Conservation (phyloP, 2,113 vertebrate species). For the Kobus ellipsiprymnus region DNA sequence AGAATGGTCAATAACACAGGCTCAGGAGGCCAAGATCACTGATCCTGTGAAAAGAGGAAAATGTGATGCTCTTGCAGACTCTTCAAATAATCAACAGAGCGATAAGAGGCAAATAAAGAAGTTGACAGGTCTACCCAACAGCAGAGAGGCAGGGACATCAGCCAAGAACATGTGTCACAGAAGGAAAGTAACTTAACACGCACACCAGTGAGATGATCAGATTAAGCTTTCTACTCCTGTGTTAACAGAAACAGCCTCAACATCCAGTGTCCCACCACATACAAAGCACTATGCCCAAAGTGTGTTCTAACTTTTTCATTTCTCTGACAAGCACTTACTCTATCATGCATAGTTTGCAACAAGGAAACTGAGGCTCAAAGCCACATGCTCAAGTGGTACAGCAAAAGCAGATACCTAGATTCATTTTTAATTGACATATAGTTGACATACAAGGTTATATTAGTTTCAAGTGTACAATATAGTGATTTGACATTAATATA, state of each 20-base stretch:
- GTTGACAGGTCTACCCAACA: not conserved
- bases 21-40: not conserved
- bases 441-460: not conserved
- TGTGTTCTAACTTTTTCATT: not conserved
- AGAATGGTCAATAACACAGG: not conserved
- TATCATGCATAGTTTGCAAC: too few species aligned
- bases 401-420: not conserved
- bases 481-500: not conserved
- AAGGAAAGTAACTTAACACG: not conserved
- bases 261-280: not conserved
- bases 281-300: not conserved
- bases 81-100: conserved; percentile 44
- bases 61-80: not conserved
- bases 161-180: not conserved
- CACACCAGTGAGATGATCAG: not conserved
- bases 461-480: not conserved
- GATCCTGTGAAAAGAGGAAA: conserved; percentile 1
- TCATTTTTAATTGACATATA: not conserved
- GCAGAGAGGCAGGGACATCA: not conserved
- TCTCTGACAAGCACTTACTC: not conserved
- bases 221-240: not conserved
- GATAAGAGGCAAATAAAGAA: conserved; percentile 9
- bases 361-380: not conserved
- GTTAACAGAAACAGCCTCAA: not conserved
- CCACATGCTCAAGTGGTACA: not conserved